A percentile compares a stretch with the other conserved stretches of the same genome.
Conservation (phyloP, 1,140 invertebrate genomes). For the Heliconius nattereri region DNA sequence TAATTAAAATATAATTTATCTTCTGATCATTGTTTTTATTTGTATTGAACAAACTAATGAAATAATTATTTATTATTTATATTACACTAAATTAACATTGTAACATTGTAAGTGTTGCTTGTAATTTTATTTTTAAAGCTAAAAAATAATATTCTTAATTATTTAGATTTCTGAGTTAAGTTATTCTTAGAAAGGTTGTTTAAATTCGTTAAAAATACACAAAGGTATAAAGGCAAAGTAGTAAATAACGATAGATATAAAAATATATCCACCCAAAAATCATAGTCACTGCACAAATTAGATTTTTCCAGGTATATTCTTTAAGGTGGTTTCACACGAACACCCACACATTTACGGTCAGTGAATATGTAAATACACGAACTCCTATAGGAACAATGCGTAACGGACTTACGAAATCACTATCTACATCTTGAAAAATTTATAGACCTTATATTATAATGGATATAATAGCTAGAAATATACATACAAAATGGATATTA, state of each 20-base stretch:
- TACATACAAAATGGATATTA: background rate
- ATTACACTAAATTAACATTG: too few relatives aligned
- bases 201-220: too few relatives aligned
- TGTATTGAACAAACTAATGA: too few relatives aligned
- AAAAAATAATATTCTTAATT: too few relatives aligned
- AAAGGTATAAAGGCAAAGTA: background rate
- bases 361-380: conserved; percentile 72
- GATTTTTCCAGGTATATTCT: conserved; percentile 69
- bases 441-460: conserved; percentile 18
- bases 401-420: conserved; percentile 50
- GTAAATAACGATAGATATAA: background rate
- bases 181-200: too few relatives aligned
- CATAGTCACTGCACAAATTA: conserved; percentile 56
- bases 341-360: conserved; percentile 72
- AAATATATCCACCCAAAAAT: conserved; percentile 30
- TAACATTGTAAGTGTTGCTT: too few relatives aligned
- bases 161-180: too few relatives aligned
- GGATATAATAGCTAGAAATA: background rate
- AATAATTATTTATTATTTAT: too few relatives aligned
- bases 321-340: conserved; percentile 69
- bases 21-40: too few relatives aligned
- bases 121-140: too few relatives aligned
- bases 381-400: conserved; percentile 60
- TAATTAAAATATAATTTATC: too few relatives aligned
- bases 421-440: conserved; percentile 39